Evolutionary conservation across 1,140 invertebrate genomes (phyloP).

Genomic region (Oryzaephilus surinamensis): DNA sequence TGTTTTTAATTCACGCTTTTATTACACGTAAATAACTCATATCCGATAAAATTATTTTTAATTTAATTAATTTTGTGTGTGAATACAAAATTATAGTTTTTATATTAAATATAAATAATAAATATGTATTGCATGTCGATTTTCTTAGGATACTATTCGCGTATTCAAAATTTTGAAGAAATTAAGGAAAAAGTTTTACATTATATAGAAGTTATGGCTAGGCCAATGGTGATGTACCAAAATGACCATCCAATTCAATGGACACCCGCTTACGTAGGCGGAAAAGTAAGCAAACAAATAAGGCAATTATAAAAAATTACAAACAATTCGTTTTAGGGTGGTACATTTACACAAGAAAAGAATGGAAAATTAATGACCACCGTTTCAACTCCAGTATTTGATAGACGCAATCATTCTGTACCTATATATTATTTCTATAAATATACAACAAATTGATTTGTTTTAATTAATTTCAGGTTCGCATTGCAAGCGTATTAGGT

Average conservation of each 20-base stretch:
- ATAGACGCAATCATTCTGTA: constrained; percentile 82
- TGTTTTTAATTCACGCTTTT: no score
- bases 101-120: no score
- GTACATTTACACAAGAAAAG: no score
- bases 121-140: no score
- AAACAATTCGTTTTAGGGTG: no score
- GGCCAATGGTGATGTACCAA: constrained; percentile 70
- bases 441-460: no score
- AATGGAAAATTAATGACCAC: constrained; percentile 80
- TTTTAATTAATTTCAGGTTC: no score
- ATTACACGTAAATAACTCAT: no score
- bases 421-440: constrained; percentile 25
- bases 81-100: no score
- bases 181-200: constrained; percentile 87
- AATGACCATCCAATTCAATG: constrained; percentile 71
- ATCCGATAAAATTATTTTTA: no score
- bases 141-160: constrained; percentile 71
- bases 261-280: constrained; percentile 81
- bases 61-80: no score
- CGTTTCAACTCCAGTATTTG: constrained; percentile 84
- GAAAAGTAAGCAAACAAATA: constrained; percentile 49
- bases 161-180: constrained; percentile 86
- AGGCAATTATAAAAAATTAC: not conserved
- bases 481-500: constrained; percentile 69
- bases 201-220: constrained; percentile 82